A percentile compares a stretch with the other conserved stretches of the same genome.
These are phyloP conservation scores for Drosophila aff. DNA, from an alignment of 1,140 invertebrate species.

Conservation along the genomic window DNA sequence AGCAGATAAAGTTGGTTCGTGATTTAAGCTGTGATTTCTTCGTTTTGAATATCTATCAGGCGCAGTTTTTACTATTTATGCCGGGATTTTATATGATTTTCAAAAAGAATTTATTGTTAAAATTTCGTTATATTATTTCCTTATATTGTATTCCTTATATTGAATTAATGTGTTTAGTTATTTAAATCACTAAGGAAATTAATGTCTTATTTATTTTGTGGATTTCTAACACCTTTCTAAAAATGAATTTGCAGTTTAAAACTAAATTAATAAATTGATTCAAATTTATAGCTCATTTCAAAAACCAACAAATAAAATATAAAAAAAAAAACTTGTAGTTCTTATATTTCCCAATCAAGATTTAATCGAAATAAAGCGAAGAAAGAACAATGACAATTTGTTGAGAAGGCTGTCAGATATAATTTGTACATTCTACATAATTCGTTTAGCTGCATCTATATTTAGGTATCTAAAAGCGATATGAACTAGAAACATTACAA, in stretches of 20 bases:
- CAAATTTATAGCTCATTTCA: no score
- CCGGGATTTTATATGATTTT: neutral
- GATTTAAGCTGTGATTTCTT: slow-evolving; percentile 5
- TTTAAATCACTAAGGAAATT: no score
- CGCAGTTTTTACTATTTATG: neutral
- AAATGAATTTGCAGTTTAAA: no score
- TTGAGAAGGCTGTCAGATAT: slow-evolving; percentile 37
- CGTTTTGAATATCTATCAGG: no score
- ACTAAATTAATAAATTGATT: no score
- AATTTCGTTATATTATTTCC: neutral
- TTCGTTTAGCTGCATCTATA: slow-evolving; percentile 43
- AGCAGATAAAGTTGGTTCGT: neutral
- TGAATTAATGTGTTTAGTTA: neutral
- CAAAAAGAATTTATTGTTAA: no score
- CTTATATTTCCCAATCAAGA: slow-evolving; percentile 21
- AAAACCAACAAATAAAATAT: no score
- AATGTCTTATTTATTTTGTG: neutral
- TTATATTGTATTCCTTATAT: no score
- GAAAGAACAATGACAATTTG: slow-evolving; percentile 39
- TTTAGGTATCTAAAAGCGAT: slow-evolving; percentile 42
- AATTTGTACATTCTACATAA: slow-evolving; percentile 39
- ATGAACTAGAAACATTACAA: slow-evolving; percentile 23
- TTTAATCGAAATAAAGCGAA: slow-evolving; percentile 27
- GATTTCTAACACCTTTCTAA: neutral
- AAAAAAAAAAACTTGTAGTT: neutral